A percentile compares a stretch with the other conserved stretches of the same genome.
Conservation (phyloP, 2,888 invertebrate genomes). For the Exephanes ischioxanthus region DNA sequence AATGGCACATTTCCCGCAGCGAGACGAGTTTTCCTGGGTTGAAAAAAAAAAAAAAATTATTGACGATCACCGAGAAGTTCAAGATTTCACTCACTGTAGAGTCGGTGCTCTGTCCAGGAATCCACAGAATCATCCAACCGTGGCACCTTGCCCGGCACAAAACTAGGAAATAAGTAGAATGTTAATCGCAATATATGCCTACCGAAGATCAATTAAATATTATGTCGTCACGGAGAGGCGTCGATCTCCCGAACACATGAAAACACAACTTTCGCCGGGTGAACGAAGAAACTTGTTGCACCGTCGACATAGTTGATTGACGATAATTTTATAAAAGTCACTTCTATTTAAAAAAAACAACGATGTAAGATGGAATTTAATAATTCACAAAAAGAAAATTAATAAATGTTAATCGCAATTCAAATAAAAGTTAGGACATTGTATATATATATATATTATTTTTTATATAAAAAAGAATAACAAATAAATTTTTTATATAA, state of each 20-base stretch:
- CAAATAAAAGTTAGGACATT: no score
- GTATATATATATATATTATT: not conserved
- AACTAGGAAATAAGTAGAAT: not conserved
- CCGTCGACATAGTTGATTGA: not conserved
- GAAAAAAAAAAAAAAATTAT: no score
- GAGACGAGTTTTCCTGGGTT: not conserved
- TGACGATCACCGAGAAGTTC: not conserved
- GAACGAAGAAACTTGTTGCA: not conserved
- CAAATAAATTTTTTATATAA: not conserved
- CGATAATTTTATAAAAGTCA: not conserved
- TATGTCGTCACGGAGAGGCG: not conserved
- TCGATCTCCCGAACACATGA: not conserved
- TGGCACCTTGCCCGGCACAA: not conserved
- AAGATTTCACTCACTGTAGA: not conserved
- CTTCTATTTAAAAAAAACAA: not conserved
- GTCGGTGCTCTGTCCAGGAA: not conserved
- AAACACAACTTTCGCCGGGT: not conserved
- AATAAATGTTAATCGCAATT: no score
- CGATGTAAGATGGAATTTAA: no score
- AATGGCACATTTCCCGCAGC: not conserved
- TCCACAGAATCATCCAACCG: not conserved
- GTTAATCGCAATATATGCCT: no score
- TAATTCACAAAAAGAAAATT: no score
- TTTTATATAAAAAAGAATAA: not conserved
- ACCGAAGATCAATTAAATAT: not conserved